These are phyloP conservation scores for Volucella inanis DNA, from an alignment of 2,888 invertebrate genomes.

Conservation along the genomic window DNA sequence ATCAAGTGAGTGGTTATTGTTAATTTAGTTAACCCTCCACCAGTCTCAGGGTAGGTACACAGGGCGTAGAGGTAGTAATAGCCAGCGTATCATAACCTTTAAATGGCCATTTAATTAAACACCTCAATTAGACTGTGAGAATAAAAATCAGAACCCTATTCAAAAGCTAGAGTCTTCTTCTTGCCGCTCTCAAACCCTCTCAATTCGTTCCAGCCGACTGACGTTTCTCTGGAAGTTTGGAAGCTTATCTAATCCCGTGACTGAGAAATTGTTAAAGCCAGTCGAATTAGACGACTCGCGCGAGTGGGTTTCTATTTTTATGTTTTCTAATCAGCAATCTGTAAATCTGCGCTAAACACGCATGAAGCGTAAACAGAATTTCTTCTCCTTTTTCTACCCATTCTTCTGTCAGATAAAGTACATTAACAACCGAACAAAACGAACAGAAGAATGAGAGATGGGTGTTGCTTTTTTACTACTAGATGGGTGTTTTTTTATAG, in stretches of 20 bases:
- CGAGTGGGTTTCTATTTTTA: conserved; percentile 17
- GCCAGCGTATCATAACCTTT: conserved; percentile 1
- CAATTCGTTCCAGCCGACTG: background rate
- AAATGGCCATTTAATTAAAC: conserved; percentile 70
- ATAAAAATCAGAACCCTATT: conserved; percentile 64
- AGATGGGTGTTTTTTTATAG: background rate
- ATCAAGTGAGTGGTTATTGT: conserved; percentile 68
- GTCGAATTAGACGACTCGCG: conserved; percentile 34
- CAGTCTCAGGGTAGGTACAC: background rate
- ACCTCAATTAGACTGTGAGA: conserved; percentile 66
- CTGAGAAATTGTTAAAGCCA: conserved; percentile 21
- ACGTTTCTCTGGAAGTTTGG: background rate
- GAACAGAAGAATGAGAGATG: conserved; percentile 22
- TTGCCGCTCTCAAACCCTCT: background rate
- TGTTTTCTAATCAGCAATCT: conserved; percentile 40
- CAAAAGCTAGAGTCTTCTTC: conserved; percentile 15
- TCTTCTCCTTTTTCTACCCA: conserved; percentile 7
- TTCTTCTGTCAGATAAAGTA: conserved; percentile 13
- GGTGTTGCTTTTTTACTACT: conserved; percentile 62
- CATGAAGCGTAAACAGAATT: conserved; percentile 51
- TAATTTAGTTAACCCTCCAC: conserved; percentile 52
- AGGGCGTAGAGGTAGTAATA: background rate
- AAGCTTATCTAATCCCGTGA: conserved; percentile 60
- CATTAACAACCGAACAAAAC: conserved; percentile 27
- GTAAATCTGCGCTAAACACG: conserved; percentile 56